These are phyloP conservation scores for Calyptomena viridis DNA, from an alignment of 2,113 vertebrate genomes.

Conservation along the genomic window DNA sequence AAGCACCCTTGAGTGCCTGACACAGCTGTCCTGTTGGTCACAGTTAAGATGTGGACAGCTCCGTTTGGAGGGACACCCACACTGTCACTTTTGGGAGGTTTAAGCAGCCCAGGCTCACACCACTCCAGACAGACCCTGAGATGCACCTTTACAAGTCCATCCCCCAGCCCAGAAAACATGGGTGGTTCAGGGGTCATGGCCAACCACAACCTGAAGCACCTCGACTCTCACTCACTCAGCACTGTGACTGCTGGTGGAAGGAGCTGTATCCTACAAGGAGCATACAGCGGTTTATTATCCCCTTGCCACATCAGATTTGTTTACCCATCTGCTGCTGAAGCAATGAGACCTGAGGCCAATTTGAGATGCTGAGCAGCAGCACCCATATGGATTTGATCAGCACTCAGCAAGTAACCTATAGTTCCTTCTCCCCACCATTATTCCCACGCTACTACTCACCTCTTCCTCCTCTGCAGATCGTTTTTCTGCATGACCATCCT, in stretches of 20 bases:
- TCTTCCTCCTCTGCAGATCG: conserved; percentile 80
- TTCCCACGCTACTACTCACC: conserved; percentile 30
- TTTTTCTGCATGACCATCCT: conserved; percentile 77
- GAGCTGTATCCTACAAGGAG: background rate
- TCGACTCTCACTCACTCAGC: background rate
- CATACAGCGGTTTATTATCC: background rate
- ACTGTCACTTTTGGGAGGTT: background rate
- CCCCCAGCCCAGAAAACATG: background rate
- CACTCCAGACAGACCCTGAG: background rate
- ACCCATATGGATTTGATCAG: background rate
- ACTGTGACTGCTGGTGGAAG: background rate
- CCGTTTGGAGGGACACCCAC: background rate
- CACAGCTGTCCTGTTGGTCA: background rate
- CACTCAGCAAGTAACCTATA: background rate
- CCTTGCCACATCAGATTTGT: background rate
- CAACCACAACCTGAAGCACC: background rate
- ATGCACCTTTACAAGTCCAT: background rate
- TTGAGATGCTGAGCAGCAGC: background rate
- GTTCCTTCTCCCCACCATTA: background rate
- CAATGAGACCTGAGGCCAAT: background rate
- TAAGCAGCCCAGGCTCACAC: background rate
- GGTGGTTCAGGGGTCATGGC: accelerated
- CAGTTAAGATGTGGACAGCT: accelerated
- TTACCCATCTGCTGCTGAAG: background rate
- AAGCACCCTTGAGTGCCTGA: background rate